Base-by-base conservation (phyloP, 2,113 vertebrate species). In the Mustela lutreola region DNA sequence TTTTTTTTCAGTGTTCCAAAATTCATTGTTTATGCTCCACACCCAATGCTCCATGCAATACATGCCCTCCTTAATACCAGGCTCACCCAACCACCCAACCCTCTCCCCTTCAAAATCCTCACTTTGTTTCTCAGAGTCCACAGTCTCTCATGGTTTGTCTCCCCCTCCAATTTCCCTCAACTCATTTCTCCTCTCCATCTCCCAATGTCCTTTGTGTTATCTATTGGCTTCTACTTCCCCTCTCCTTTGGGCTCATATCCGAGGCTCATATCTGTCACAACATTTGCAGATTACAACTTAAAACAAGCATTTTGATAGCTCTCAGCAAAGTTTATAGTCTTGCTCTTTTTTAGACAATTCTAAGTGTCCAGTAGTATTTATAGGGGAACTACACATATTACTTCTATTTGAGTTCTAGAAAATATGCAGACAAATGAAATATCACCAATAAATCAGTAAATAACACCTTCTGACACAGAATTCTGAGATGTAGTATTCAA, bases 331-430 rank as follows among this genome's bases (percentile, higher is more conserved):
- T 53, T 60, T 31, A 60, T 76, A 36, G 14, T 83, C 48, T 18
- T 12, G 2, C 73, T 53, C 36, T n/a, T 88, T 94, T 94, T 78
- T 70, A 83, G 42, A 82, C 42, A 82, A 48, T 21, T 60, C 42
- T 67, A 63, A 91, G 63, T 28, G 39, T 56, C 63, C 63, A 15
- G 26, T 71, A 58, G 21, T 70, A 78, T 90, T 62, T 75, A 63
- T n/a, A 58, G 60, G n/a, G 63, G 62, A 85, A 73, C 42, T 53
- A 39, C 2, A 58, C 18, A 58, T 3, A 33, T 80, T 67, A 36
- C 11, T 88, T 91, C 50, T 39, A 75, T 76, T 39, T 76, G 15
- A 96, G 78, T 89, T 88, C 28, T 88, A 92, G n/a, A n/a, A 82
- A 78, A 79, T 16, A 63, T 21, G 31, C 42, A 91, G 80, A 53